Conservation (phyloP, 1,140 invertebrate genomes). For the Drosophila lini region DNA sequence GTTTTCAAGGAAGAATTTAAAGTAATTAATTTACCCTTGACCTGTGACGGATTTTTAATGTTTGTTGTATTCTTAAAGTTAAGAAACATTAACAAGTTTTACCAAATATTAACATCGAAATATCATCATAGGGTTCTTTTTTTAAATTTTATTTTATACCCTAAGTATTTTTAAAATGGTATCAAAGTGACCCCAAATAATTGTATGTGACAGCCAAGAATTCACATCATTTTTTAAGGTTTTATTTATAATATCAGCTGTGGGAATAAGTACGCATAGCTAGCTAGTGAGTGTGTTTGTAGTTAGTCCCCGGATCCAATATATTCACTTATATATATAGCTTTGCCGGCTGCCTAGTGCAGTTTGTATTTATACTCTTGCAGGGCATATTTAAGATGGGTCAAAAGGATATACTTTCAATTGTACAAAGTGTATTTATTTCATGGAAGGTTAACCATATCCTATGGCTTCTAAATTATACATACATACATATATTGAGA, state of each 20-base stretch:
- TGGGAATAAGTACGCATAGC: slow-evolving; percentile 7
- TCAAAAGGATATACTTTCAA: not conserved
- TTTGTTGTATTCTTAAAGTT: too few relatives aligned
- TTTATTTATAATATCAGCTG: slow-evolving; percentile 51
- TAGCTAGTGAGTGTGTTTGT: slow-evolving; percentile 14
- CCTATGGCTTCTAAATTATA: not conserved
- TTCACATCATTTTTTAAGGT: slow-evolving; percentile 23
- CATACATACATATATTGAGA: not conserved
- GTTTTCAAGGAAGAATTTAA: too few relatives aligned
- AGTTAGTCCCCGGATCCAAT: slow-evolving; percentile 28
- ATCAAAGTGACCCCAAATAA: not conserved
- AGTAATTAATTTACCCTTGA: too few relatives aligned
- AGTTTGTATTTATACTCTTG: not conserved
- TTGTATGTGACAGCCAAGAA: slow-evolving; percentile 7
- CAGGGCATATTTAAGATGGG: not conserved
- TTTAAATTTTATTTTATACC: not conserved
- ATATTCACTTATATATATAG: slow-evolving; percentile 35
- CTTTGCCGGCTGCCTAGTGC: slow-evolving; percentile 7
- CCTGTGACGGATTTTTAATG: too few relatives aligned
- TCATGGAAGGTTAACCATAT: not conserved
- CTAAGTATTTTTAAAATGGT: not conserved
- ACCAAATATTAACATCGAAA: too few relatives aligned
- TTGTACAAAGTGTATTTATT: not conserved
- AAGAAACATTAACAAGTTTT: too few relatives aligned
- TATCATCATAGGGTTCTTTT: not conserved